Conservation (phyloP, 2,797 vertebrate species). For the Denticeps clupeoides region DNA sequence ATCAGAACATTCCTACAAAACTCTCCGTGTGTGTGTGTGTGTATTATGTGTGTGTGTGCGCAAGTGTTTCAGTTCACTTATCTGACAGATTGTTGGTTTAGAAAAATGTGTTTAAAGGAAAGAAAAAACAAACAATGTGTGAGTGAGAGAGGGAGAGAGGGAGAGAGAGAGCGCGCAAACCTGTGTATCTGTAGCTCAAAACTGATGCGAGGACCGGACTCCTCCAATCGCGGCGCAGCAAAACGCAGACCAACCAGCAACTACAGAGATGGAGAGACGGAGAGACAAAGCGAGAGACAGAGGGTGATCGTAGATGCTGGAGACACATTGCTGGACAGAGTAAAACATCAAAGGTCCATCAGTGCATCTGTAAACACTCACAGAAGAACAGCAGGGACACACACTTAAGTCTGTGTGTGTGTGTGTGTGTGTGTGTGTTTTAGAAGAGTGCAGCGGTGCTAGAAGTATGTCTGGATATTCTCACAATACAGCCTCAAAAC, state of each 20-base stretch:
- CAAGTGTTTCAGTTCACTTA: constrained; percentile 21
- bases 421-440: not conserved
- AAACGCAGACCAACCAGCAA: constrained; percentile 87
- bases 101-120: too few relatives aligned
- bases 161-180: constrained; percentile 43
- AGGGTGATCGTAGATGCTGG: not conserved
- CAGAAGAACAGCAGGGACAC: constrained; percentile 14
- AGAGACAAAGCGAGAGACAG: constrained; percentile 14
- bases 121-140: not conserved
- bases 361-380: constrained; percentile 31
- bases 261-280: constrained; percentile 44
- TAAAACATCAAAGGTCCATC: constrained; percentile 37
- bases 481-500: not conserved
- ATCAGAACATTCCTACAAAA: too few relatives aligned
- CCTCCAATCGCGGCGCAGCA: constrained; percentile 79
- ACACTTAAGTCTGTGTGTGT: constrained; percentile 23
- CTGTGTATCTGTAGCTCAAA: constrained; percentile 89
- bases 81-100: too few relatives aligned
- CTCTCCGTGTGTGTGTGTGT: not conserved
- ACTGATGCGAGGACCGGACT: constrained; percentile 70
- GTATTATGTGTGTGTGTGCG: not conserved
- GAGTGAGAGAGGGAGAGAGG: constrained; percentile 5
- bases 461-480: constrained; percentile 6
- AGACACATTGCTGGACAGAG: not conserved
- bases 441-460: not conserved